A percentile compares a stretch with the other conserved stretches of the same genome.
Evolutionary conservation across 2,888 invertebrate species (phyloP).

Genomic region (Calameuta filiformis): DNA sequence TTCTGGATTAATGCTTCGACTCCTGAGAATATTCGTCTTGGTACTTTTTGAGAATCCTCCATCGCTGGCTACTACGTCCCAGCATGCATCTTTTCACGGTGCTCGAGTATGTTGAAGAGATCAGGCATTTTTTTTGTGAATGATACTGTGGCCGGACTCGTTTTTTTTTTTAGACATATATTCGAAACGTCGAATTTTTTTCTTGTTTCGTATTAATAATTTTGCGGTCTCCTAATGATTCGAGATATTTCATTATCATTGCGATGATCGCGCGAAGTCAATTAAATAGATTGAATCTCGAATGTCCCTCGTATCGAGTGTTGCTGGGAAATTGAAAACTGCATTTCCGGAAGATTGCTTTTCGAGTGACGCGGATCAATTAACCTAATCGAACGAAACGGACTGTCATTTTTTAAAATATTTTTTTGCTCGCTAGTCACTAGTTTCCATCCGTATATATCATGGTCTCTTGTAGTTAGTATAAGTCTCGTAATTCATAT

Average conservation of each 20-base stretch:
- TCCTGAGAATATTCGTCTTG: not conserved
- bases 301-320: not conserved
- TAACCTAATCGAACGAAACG: not conserved
- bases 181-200: not conserved
- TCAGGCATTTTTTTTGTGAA: not conserved
- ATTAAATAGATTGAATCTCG: not conserved
- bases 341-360: not conserved
- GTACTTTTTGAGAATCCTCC: not conserved
- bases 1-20: slow-evolving; percentile 28
- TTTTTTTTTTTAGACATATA: not conserved
- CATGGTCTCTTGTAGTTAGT: not conserved
- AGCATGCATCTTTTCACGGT: not conserved
- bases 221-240: not conserved
- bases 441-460: not conserved
- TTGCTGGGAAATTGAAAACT: not conserved
- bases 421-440: not conserved
- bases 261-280: not conserved
- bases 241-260: not conserved
- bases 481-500: not conserved
- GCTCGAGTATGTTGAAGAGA: not conserved
- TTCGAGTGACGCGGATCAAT: not conserved
- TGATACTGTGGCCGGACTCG: not conserved
- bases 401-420: not conserved
- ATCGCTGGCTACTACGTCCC: not conserved
- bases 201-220: not conserved